Evolutionary conservation across 1,140 invertebrate species (phyloP), one percentile per base, ranked within the genome.

Genomic region (Coboldia fuscipes): DNA sequence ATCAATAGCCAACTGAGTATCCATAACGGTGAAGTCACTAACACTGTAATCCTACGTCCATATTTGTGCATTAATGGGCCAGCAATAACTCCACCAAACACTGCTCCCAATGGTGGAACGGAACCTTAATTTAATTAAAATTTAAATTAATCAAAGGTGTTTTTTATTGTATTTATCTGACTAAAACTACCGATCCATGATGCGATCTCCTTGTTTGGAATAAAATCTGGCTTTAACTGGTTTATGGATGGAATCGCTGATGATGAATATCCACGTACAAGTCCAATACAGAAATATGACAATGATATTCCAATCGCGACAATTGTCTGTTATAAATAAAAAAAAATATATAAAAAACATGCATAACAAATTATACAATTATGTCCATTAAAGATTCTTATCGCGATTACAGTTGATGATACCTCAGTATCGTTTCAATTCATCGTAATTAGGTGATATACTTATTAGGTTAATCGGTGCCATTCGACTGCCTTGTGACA

Each of bases 211-310:
- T 53, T 54, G 33, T 41, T 41, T 15, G 57, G 47, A 36, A 64
- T 51, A 10, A 65, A 44, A 19, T 53, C 32, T 0, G 58, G 44
- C 30, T 58, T 45, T 17, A 38, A 28, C 17, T 39, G 39, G 36
- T 58, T 50, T 37, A 68, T 61, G 3, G 64, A 65, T 0, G 65
- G 63, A 19, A 68, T 48, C 1, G 58, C 63, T n/a, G 66, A 63
- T 2, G 65, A 58, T 2, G 65, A 65, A 43, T 61, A 68, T 3
- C 65, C 65, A 41, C 63, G 44, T 8, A 66, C 62, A 16, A 65
- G 41, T 3, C 66, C 66, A 19, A 64, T 65, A 29, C 60, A 61
- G 13, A 68, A 51, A 42, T 64, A 67, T 8, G 62, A 57, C 44
- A 66, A 39, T 9, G 63, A 65, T 1, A 62, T 61, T 9, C 56